phyloP scores from a whole-genome alignment of 1,140 invertebrate genomes.

The Nomia melanderi region DNA sequence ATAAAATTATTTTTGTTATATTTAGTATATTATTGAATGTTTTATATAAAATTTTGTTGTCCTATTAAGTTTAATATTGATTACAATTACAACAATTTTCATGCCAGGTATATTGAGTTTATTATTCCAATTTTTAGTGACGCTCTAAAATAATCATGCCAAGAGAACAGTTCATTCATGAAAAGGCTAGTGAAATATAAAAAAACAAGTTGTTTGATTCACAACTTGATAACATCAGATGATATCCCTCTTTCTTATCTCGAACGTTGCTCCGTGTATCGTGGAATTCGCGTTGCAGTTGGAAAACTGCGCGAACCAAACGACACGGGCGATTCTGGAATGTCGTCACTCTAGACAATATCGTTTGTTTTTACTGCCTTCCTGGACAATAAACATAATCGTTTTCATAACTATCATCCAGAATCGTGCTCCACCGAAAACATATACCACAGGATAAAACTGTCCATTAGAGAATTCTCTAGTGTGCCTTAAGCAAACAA shows the following conservation, averaged over 20 bases:
- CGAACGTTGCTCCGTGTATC: constrained; percentile 16
- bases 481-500: not conserved
- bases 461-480: not conserved
- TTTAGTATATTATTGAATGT: no score
- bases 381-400: constrained; percentile 62
- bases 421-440: not conserved
- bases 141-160: not conserved
- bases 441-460: not conserved
- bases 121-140: no score
- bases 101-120: no score
- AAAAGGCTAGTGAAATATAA: not conserved
- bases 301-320: constrained; percentile 36
- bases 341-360: constrained; percentile 45
- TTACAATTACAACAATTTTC: no score
- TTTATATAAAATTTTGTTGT: no score
- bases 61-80: no score
- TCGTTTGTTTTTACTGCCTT: constrained; percentile 63
- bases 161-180: not conserved
- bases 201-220: constrained; percentile 12
- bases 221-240: not conserved
- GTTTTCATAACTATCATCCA: constrained; percentile 59
- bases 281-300: constrained; percentile 8
- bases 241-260: constrained; percentile 38
- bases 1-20: no score
- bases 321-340: constrained; percentile 21